Percentiles rank a stretch among this genome's conserved stretches.
Conservation (phyloP, 2,113 vertebrate genomes). For the Dicentrarchus labrax region DNA sequence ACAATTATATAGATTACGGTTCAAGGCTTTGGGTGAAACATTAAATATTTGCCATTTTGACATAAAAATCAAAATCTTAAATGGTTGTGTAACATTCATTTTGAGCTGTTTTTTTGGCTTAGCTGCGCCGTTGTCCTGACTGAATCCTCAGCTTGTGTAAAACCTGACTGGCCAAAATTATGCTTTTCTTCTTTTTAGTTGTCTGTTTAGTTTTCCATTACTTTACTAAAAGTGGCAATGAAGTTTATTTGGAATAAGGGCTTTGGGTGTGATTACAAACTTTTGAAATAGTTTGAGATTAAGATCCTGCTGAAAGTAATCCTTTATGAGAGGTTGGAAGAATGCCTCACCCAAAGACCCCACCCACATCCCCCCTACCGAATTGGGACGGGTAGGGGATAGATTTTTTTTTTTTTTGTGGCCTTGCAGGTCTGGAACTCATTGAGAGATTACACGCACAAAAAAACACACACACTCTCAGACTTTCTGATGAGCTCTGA, state of each 20-base stretch:
- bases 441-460: conserved; percentile 61
- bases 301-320: conserved; percentile 40
- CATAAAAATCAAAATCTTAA: neutral
- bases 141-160: conserved; percentile 8
- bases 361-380: conserved; percentile 59
- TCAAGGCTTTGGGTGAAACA: neutral
- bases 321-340: conserved; percentile 40
- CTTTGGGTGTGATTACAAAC: conserved; percentile 20
- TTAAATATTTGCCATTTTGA: neutral
- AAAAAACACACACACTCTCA: conserved; percentile 4
- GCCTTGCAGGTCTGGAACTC: conserved; percentile 77
- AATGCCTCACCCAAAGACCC: conserved; percentile 52
- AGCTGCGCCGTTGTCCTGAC: neutral
- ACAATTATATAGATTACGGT: neutral
- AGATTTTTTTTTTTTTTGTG: conserved; percentile 18
- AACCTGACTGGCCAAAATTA: neutral
- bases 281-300: conserved; percentile 31
- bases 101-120: neutral
- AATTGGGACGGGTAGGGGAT: conserved; percentile 40
- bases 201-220: neutral
- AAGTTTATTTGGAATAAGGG: conserved; percentile 5
- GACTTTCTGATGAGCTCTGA: conserved; percentile 55
- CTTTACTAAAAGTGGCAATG: neutral
- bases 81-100: neutral
- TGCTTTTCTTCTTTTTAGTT: conserved; percentile 7